Conservation (phyloP, 2,888 invertebrate species). For the Agonopterix heracliana region DNA sequence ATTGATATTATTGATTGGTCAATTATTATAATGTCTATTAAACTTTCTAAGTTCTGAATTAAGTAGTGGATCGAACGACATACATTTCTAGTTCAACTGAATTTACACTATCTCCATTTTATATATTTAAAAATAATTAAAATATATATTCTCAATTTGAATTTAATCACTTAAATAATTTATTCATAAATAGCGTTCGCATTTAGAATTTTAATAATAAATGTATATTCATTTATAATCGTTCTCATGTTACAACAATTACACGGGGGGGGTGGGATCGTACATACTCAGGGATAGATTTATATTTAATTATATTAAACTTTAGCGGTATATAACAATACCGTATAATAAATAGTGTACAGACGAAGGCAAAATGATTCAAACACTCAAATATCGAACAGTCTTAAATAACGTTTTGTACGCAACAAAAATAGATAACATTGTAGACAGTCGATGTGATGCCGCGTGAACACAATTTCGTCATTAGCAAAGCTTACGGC, state of each 20-base stretch:
- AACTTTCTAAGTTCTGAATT: slow-evolving; percentile 37
- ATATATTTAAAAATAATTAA: slow-evolving; percentile 37
- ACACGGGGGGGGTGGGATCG: slow-evolving; percentile 54
- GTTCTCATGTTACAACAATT: slow-evolving; percentile 52
- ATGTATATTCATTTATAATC: slow-evolving; percentile 45
- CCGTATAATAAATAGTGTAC: slow-evolving; percentile 51
- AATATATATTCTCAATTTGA: slow-evolving; percentile 59
- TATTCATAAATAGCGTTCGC: slow-evolving; percentile 69
- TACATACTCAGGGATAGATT: slow-evolving; percentile 38
- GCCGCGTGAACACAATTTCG: slow-evolving; percentile 47
- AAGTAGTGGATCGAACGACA: slow-evolving; percentile 51
- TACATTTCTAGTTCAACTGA: slow-evolving; percentile 63
- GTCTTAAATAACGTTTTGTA: slow-evolving; percentile 69
- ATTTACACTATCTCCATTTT: slow-evolving; percentile 54
- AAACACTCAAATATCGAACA: slow-evolving; percentile 68
- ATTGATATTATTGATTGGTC: slow-evolving; percentile 56
- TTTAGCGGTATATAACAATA: slow-evolving; percentile 18
- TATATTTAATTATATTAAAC: slow-evolving; percentile 35
- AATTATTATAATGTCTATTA: slow-evolving; percentile 34
- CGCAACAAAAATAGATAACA: slow-evolving; percentile 63
- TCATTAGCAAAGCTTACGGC: slow-evolving; percentile 70
- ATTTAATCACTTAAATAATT: slow-evolving; percentile 61
- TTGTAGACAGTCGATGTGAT: slow-evolving; percentile 34
- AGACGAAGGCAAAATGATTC: slow-evolving; percentile 56
- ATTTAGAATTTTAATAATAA: slow-evolving; percentile 52